phyloP scores from a whole-genome alignment of 2,797 vertebrate genomes.

The Acanthurus leucopareius region DNA sequence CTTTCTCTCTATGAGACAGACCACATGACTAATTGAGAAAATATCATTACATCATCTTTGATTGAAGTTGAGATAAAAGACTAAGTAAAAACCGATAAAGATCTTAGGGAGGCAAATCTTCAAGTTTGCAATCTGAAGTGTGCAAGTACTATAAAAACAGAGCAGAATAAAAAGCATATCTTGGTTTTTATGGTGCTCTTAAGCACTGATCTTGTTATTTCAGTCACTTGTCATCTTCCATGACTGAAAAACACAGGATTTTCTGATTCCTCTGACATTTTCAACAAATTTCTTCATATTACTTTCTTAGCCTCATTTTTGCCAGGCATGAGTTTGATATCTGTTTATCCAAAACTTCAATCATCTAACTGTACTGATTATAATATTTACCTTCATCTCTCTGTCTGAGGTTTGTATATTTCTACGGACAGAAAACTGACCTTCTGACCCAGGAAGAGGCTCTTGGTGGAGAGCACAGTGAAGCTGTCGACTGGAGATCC shows the following conservation, averaged over 20 bases:
- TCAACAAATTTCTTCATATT: too few species aligned
- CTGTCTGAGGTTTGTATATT: not conserved
- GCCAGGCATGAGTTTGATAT: not conserved
- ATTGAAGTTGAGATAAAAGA: not conserved
- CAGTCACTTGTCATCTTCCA: not conserved
- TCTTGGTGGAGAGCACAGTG: constrained; percentile 98
- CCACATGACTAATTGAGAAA: not conserved
- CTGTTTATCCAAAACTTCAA: not conserved
- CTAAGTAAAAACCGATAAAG: not conserved
- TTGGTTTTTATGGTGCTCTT: not conserved
- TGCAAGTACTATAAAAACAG: not conserved
- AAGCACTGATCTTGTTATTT: not conserved
- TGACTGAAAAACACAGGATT: not conserved
- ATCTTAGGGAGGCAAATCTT: not conserved
- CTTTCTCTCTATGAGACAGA: not conserved
- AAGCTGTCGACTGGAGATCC: constrained; percentile 92
- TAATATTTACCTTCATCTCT: not conserved
- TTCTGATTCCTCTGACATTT: not conserved
- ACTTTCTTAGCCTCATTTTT: not conserved
- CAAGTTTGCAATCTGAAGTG: not conserved
- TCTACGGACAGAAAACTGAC: constrained; percentile 78
- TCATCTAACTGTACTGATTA: not conserved
- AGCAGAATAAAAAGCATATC: too few species aligned
- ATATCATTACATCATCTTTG: not conserved
- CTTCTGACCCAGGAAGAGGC: constrained; percentile 98